A percentile compares a stretch with the other conserved stretches of the same genome.
Evolutionary conservation across 2,113 vertebrate genomes (phyloP).

Genomic region (Vulpes vulpes): DNA sequence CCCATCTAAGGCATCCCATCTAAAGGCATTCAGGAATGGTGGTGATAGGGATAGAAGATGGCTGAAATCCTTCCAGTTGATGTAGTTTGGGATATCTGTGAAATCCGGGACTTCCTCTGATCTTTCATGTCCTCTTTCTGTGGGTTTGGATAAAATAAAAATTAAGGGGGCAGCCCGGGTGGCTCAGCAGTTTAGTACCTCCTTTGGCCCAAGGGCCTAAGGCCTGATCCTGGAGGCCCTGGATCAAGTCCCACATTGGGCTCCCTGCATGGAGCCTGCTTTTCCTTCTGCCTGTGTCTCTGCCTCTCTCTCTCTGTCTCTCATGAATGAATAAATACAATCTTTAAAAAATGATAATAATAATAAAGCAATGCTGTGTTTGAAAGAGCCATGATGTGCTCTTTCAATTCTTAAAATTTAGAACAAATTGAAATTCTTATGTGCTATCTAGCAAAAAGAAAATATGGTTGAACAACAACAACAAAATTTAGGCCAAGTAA

Average conservation of each 20-base stretch:
- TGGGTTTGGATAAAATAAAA: neutral
- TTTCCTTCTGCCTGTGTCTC: too few relatives aligned
- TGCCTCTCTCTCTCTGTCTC: too few relatives aligned
- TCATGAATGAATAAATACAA: too few relatives aligned
- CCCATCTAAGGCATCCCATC: too few relatives aligned
- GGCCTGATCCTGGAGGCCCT: too few relatives aligned
- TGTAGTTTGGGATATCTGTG: neutral
- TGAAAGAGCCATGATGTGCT: neutral
- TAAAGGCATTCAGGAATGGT: neutral
- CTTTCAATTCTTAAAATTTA: neutral
- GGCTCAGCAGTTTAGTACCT: too few relatives aligned
- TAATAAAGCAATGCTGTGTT: neutral
- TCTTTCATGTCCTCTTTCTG: neutral
- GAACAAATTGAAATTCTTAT: neutral
- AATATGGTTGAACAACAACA: neutral
- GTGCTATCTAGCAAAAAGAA: neutral
- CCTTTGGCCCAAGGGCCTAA: too few relatives aligned
- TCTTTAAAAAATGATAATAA: too few relatives aligned
- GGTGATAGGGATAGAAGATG: neutral
- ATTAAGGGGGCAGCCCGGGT: neutral
- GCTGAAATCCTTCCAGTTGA: neutral
- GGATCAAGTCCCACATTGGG: too few relatives aligned
- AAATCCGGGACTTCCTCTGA: neutral
- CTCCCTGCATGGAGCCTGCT: too few relatives aligned
- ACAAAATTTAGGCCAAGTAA: neutral